Conservation (phyloP, 2,888 invertebrate species). For the Odontothrips loti region DNA sequence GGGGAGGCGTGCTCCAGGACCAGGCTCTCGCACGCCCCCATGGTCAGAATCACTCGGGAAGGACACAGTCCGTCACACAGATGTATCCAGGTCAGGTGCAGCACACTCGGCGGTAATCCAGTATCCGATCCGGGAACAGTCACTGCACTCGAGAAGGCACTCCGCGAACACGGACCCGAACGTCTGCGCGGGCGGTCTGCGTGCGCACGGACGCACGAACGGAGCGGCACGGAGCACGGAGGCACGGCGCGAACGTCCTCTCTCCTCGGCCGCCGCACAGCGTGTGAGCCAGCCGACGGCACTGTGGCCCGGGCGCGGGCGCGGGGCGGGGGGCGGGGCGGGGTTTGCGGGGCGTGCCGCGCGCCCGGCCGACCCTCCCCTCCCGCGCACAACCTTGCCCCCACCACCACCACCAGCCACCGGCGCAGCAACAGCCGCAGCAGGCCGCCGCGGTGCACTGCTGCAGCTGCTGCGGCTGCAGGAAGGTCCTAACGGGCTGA, state of each 20-base stretch:
- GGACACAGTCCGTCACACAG: not conserved
- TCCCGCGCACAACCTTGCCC: constrained; percentile 13
- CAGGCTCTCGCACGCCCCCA: not conserved
- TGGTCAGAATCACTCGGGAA: not conserved
- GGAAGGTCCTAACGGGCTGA: too few species aligned
- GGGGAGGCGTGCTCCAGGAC: not conserved
- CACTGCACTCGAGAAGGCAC: not conserved
- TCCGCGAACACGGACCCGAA: not conserved
- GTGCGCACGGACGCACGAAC: not conserved
- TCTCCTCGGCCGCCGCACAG: constrained; percentile 32
- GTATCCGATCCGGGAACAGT: not conserved
- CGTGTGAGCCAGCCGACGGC: constrained; percentile 30
- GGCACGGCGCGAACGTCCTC: constrained; percentile 21
- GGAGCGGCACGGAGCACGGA: not conserved
- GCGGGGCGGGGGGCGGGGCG: not conserved
- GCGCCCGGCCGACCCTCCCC: not conserved
- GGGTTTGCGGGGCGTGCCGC: not conserved
- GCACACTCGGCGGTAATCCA: not conserved
- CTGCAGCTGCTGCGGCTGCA: too few species aligned
- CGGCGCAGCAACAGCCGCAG: not conserved
- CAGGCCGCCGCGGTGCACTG: not conserved
- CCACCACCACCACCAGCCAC: not conserved
- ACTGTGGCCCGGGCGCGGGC: not conserved
- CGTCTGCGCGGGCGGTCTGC: not conserved
- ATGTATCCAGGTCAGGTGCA: not conserved